Evolutionary conservation across 2,888 invertebrate genomes (phyloP), one percentile per base, ranked within the genome.

Genomic region (Ptychoptera contaminata): DNA sequence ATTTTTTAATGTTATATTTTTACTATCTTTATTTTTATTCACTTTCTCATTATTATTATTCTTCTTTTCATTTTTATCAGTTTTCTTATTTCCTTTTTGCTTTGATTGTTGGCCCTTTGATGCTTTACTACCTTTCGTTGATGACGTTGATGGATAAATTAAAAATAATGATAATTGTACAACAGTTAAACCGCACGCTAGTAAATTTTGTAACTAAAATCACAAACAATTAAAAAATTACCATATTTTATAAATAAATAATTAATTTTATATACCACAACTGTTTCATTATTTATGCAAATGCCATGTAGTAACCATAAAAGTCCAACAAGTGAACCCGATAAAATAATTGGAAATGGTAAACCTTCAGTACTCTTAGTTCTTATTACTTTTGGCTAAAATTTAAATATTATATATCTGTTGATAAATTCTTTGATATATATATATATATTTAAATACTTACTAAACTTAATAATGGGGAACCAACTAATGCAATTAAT

Each of bases 261-360:
- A 31, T 29, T 23, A 15, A 16, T 42, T 37, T 16, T 30, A 54
- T 58, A 57, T 56, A 65, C 60, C 48, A 56, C 54, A 49, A 67
- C 49, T 43, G 58, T 52, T 41, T 50, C 41, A 48, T 63, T 63
- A 40, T 55, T 54, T 12, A 65, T 58, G 4, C 64, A 60, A 14
- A 64, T 47, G 2, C 60, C 66, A 47, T 66, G 64, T 2, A 58
- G 29, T 37, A 58, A 51, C 66, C 66, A 66, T 11, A 60, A 53
- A 3, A 53, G 48, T 14, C 58, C 51, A n/a, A 92, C 87, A 7
- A 87, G 56, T 30, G 86, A 74, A 50, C 85, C 90, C 52, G 84
- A 80, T 32, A 86, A 65, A 55, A 91, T 90, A 47, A 94, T 71
- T 8, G 90, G 86, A 60, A 93, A 86, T 6, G 93, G 92, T 63